Base-by-base conservation (phyloP, 1,140 invertebrate species). In the Drosophila carrolli region DNA sequence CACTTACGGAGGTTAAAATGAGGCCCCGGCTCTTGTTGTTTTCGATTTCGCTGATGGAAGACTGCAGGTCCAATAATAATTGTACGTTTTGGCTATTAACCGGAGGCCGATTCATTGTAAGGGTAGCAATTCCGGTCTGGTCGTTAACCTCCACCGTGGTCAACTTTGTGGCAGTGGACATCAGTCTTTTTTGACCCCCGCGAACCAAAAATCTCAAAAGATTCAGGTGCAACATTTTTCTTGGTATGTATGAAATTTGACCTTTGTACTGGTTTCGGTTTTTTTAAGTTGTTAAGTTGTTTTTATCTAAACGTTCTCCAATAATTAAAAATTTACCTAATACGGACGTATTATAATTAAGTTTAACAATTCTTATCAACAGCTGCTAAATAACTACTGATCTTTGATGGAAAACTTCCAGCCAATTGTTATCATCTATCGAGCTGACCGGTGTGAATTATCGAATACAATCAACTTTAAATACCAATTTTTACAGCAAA, bases 41-140 rank as follows among this genome's bases (percentile, higher is more conserved):
- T 65, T 95, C 94, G 5, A 96, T 92, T 81, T 96, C 94, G 77
- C 94, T 93, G 8, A 98, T 90, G 0, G 95, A 93, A 72, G 94
- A 93, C 46, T 93, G 94, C 0, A 98, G 85, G 48, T 95, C 95
- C 59, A 93, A 92, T 7, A 97, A 80, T 13, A 97, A 92, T 59
- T 97, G 96, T 3, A 95, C 92, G 82, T 97, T 98, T 10, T 98
- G 93, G 77, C 96, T 95, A 92, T 98, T 98, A 0, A 97, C 97
- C 29, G 97, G 97, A 54, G 94, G 91, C 79, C 95, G 93, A 75
- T 96, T 94, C 94, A 98, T 93, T 4, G 95, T 95, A 13, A 97
- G 90, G 2, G 94, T 95, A 19, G 95, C 95, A 60, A 97, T 94
- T 38, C 95, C 96, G 91, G 92, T 94, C 88, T 94, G 93, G 60